Percentiles rank a stretch among this genome's conserved stretches.
Evolutionary conservation across 2,113 vertebrate species (phyloP).

Genomic region (Centrocercus urophasianus): DNA sequence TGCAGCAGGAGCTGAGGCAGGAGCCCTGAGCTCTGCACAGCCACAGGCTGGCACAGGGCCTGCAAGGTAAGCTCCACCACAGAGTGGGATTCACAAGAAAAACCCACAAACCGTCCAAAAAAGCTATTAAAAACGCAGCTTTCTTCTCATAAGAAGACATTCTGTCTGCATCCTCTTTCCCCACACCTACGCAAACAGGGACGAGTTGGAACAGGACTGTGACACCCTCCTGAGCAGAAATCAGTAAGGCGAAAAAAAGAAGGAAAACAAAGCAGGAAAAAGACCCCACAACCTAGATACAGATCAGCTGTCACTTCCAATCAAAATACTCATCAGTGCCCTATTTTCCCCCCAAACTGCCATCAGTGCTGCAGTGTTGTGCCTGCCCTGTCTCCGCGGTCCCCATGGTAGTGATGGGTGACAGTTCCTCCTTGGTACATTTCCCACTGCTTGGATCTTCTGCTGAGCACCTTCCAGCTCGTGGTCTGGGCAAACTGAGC

Average conservation of each 20-base stretch:
- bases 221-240: not conserved
- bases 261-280: too few relatives aligned
- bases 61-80: not conserved
- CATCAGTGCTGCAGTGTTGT: rapidly evolving
- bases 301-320: slow-evolving; percentile 26
- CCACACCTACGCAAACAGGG: not conserved
- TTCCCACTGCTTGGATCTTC: not conserved
- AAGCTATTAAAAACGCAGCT: not conserved
- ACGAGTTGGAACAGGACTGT: not conserved
- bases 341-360: not conserved
- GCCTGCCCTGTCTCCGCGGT: not conserved
- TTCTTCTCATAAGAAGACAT: not conserved
- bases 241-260: not conserved
- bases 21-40: not conserved
- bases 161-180: not conserved
- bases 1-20: not conserved
- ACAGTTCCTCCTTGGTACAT: not conserved
- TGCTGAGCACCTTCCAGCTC: not conserved
- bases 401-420: not conserved
- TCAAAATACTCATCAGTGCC: not conserved
- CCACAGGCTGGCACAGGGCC: not conserved
- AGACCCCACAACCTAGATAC: not conserved
- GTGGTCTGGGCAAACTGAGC: not conserved
- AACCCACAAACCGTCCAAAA: not conserved
- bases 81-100: not conserved